Evolutionary conservation across 2,113 vertebrate species (phyloP).

Genomic region (Pelecanoides urinatrix): DNA sequence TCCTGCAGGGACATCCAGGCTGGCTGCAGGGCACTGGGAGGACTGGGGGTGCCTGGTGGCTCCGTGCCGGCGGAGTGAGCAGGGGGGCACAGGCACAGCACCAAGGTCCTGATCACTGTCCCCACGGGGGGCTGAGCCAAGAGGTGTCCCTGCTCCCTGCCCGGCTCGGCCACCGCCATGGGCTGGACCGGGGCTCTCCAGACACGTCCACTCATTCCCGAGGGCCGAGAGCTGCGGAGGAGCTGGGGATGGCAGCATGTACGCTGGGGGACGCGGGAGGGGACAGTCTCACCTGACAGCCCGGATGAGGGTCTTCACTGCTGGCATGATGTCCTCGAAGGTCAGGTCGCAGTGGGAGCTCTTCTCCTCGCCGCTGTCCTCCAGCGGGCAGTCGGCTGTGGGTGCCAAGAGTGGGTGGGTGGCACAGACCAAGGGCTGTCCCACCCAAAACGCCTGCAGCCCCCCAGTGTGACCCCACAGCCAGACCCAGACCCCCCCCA

Average conservation of each 20-base stretch:
- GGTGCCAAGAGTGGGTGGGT: neutral
- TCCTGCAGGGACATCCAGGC: conserved; percentile 67
- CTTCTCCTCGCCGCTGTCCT: conserved; percentile 90
- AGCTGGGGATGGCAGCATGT: neutral
- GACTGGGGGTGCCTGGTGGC: neutral
- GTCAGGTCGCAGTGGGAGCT: conserved; percentile 86
- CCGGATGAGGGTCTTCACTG: conserved; percentile 91
- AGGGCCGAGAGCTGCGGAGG: neutral
- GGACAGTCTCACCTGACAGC: conserved; percentile 84
- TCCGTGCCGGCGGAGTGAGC: fast-evolving
- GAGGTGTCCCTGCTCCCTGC: neutral
- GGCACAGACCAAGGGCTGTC: fast-evolving
- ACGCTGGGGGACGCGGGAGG: fast-evolving
- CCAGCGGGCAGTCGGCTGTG: conserved; percentile 79
- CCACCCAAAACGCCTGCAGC: fast-evolving
- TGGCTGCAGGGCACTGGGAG: neutral
- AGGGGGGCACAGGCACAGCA: fast-evolving
- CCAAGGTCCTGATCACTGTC: neutral
- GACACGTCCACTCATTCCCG: fast-evolving
- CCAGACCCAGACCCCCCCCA: fast-evolving
- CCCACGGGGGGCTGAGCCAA: neutral
- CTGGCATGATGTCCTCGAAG: conserved; percentile 88
- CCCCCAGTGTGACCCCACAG: neutral
- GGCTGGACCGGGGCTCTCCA: fast-evolving
- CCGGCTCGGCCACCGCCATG: fast-evolving